phyloP scores from a whole-genome alignment of 2,797 vertebrate genomes.

The Taeniopygia guttata region DNA sequence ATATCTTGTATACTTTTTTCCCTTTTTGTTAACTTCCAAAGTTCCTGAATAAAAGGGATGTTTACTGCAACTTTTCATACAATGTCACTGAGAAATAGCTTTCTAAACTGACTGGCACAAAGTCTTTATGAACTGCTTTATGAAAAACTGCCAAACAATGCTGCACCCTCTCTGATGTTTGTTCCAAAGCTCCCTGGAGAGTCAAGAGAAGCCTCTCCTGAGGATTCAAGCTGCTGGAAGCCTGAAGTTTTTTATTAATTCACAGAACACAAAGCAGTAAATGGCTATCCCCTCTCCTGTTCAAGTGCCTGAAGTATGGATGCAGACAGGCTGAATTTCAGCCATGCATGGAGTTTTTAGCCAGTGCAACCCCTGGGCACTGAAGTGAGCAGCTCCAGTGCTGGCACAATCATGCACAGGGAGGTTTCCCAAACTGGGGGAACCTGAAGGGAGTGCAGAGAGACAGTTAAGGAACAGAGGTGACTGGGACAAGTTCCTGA shows the following conservation, averaged over 20 bases:
- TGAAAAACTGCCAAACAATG: not conserved
- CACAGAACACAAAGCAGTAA: not conserved
- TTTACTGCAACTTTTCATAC: not conserved
- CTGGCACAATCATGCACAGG: no score
- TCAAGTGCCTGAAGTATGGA: not conserved
- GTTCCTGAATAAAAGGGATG: not conserved
- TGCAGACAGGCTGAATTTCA: not conserved
- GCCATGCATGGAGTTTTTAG: not conserved
- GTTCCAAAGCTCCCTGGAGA: not conserved
- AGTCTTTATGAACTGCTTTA: not conserved
- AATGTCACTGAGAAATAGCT: not conserved
- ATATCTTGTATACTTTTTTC: not conserved
- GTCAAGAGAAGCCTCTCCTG: not conserved
- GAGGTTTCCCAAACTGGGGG: not conserved
- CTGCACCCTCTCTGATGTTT: not conserved
- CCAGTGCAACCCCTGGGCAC: not conserved
- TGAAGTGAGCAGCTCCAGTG: not conserved
- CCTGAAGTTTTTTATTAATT: not conserved
- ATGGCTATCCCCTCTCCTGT: fast-evolving
- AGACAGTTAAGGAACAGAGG: not conserved
- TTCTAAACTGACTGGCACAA: not conserved
- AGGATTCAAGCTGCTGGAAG: not conserved
- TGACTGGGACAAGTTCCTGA: not conserved
- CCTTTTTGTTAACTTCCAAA: not conserved
- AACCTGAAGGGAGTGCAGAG: not conserved